Evolutionary conservation across 1,140 invertebrate species (phyloP).

Genomic region (Limonius californicus): DNA sequence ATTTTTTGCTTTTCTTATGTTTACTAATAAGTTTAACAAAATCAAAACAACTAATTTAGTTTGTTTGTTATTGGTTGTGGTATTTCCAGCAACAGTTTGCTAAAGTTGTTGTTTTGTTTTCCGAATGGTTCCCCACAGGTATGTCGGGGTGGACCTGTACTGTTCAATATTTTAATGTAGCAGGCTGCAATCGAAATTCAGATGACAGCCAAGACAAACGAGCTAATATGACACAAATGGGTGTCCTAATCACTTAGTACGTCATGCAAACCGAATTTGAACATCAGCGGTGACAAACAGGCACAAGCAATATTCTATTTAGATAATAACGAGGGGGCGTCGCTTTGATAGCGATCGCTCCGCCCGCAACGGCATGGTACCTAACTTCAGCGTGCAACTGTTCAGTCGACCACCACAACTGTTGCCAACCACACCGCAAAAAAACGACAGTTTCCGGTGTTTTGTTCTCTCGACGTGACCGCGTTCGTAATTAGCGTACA

Average conservation of each 20-base stretch:
- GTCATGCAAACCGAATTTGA: conserved; percentile 12
- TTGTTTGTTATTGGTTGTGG: too few relatives aligned
- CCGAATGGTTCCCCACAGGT: too few relatives aligned
- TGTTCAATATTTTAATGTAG: background rate
- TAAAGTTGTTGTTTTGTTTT: too few relatives aligned
- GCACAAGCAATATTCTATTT: conserved; percentile 16
- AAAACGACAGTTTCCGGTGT: conserved; percentile 17
- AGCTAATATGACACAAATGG: conserved; percentile 13
- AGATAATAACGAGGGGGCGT: conserved; percentile 16
- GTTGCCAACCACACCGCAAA: conserved; percentile 14
- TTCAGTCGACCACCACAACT: conserved; percentile 19
- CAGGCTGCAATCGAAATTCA: background rate
- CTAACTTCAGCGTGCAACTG: background rate
- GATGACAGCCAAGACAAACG: conserved; percentile 6
- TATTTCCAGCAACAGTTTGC: too few relatives aligned
- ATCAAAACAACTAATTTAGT: too few relatives aligned
- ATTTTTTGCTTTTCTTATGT: too few relatives aligned
- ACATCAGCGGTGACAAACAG: conserved; percentile 16
- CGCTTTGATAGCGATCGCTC: conserved; percentile 5
- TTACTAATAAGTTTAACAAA: too few relatives aligned
- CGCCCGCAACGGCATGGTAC: conserved; percentile 10
- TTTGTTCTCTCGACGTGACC: conserved; percentile 16
- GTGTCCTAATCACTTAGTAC: conserved; percentile 14
- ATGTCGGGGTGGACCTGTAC: too few relatives aligned
- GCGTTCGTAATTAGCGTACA: conserved; percentile 16